Conservation (phyloP, 2,797 vertebrate species). For the Ara ararauna region DNA sequence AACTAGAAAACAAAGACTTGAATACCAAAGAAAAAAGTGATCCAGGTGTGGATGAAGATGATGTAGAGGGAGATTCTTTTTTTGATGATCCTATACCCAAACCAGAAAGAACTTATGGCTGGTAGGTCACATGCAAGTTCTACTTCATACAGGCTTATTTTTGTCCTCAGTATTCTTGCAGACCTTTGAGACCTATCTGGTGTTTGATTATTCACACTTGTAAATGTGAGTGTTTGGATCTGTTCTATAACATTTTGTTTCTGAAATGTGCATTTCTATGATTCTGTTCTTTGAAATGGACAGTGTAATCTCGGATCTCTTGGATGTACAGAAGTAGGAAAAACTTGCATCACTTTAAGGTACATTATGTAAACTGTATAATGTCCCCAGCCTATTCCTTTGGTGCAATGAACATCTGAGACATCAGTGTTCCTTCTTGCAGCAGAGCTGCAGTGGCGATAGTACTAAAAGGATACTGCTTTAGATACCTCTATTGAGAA, state of each 20-base stretch:
- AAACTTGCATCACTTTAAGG: not conserved
- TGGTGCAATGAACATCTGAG: not conserved
- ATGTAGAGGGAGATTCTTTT: constrained; percentile 89
- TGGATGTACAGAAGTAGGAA: not conserved
- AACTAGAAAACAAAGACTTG: constrained; percentile 49
- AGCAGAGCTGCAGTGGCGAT: not conserved
- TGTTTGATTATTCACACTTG: not conserved
- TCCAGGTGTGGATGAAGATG: constrained; percentile 74
- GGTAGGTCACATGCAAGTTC: constrained; percentile 77
- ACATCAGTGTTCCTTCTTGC: not conserved
- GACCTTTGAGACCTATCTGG: not conserved
- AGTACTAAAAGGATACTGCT: not conserved
- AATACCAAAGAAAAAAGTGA: constrained; percentile 68
- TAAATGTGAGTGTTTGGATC: not conserved
- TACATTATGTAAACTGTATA: not conserved
- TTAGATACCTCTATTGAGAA: not conserved
- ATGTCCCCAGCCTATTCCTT: not conserved
- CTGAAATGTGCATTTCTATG: not conserved
- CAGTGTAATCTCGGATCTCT: not conserved
- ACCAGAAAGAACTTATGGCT: constrained; percentile 87
- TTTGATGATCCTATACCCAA: constrained; percentile 94
- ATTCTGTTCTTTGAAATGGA: not conserved
- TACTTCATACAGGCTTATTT: not conserved
- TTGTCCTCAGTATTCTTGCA: not conserved
- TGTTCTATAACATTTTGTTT: not conserved